Base-by-base conservation (phyloP, 2,113 vertebrate genomes). In the Pelecanoides urinatrix region DNA sequence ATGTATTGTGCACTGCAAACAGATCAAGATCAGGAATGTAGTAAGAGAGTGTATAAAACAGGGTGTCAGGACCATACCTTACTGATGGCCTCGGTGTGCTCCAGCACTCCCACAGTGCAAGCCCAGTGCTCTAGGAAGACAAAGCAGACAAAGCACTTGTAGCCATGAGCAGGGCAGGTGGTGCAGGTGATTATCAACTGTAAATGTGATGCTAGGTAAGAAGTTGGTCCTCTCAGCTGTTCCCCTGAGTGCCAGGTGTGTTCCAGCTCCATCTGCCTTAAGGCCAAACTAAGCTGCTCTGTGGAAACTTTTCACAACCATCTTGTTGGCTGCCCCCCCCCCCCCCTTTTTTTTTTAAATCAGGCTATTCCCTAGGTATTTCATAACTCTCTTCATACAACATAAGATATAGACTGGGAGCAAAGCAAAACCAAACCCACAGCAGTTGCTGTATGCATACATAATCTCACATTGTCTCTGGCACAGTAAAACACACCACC, bases 11-110 rank as follows among this genome's bases (percentile, higher is more conserved):
- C 55, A 29, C 13, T 34, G 13, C 14, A 92, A 96, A 67, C n/a
- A 70, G 10, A 32, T 11, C 10, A 50, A 86, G 30, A 88, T 22
- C 52, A 77, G 45, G 29, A 75, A 71, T 0, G 2, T 4, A 40
- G 16, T 25, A n/a, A 53, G 25, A 47, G 7, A 30, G 5, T 0
- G 1, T 40, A 20, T n/a, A 5, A 68, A 91, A 65, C 0, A 2
- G 7, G 2, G 20, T 18, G 20, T 30, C 62, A 26, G 36, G 44
- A 40, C 40, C 19, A 8, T 40, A 56, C n/a, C 44, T 84, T 55
- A 30, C 25, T 14, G 13, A 18, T 2, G 0, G 20, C 21, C 34
- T 45, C 7, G 1, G 32, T 1, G 6, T 1, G 0, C 47, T 75
- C 67, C 73, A 71, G 38, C 9, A 44, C 27, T 74, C 30, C 49